These are phyloP conservation scores for Ricordea florida DNA, from an alignment of 92 coral and sea anemone species.

Conservation along the genomic window DNA sequence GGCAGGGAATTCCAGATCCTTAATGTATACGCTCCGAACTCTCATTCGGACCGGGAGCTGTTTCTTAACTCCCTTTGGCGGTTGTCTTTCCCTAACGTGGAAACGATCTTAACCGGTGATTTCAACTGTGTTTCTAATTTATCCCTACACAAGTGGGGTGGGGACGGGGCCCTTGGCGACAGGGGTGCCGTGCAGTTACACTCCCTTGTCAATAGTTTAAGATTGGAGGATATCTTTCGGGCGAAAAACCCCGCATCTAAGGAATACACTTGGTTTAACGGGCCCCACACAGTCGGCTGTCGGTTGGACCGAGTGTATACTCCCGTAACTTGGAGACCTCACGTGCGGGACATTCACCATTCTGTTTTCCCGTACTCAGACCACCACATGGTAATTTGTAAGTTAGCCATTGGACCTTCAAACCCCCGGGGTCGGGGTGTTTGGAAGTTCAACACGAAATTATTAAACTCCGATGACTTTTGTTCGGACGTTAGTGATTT, in stretches of 20 bases:
- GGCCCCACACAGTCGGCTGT: constrained; percentile 10
- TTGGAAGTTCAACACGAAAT: neutral
- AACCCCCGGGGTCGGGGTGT: neutral
- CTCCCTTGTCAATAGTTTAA: neutral
- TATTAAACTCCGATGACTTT: too few species aligned
- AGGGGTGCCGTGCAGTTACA: neutral
- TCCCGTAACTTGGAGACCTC: neutral
- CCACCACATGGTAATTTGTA: neutral
- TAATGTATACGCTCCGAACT: too few species aligned
- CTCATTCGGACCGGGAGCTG: too few species aligned
- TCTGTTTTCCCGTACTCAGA: neutral
- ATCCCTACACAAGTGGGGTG: too few species aligned
- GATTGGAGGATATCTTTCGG: neutral
- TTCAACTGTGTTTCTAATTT: too few species aligned
- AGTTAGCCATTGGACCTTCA: neutral
- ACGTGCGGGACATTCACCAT: too few species aligned
- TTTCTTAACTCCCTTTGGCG: too few species aligned
- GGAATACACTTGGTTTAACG: neutral
- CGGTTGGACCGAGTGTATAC: constrained; percentile 1
- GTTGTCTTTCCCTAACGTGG: too few species aligned
- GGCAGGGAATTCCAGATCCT: too few species aligned
- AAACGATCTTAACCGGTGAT: too few species aligned
- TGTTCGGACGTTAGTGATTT: neutral
- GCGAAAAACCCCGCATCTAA: neutral
- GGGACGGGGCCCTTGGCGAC: constrained; percentile 2